phyloP scores from a whole-genome alignment of 1,140 invertebrate genomes.

The Sinella curviseta region DNA sequence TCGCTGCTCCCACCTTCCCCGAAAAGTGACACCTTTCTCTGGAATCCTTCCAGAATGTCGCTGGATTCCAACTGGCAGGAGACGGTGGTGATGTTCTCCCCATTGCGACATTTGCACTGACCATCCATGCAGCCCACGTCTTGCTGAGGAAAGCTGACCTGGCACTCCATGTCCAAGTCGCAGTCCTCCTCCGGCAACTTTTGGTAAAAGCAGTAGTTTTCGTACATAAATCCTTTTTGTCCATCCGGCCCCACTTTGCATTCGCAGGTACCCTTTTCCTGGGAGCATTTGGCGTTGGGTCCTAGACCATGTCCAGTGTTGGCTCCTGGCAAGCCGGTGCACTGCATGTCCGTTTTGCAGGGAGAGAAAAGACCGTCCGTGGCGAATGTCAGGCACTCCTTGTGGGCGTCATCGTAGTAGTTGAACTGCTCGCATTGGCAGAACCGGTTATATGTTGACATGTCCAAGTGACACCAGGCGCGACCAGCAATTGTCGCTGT shows the following conservation, averaged over 20 bases:
- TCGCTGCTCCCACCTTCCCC: no score
- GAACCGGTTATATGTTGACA: neutral
- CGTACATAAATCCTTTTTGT: neutral
- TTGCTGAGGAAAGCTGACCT: neutral
- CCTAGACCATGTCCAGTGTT: neutral
- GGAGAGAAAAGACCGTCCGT: neutral
- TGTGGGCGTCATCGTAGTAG: neutral
- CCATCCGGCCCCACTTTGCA: neutral
- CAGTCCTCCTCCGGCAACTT: neutral
- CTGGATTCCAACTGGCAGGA: neutral
- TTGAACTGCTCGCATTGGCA: neutral
- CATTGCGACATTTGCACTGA: neutral
- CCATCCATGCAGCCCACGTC: neutral
- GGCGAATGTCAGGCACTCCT: neutral
- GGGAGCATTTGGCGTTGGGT: neutral
- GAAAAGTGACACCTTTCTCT: no score
- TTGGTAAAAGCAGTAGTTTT: neutral
- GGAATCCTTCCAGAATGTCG: neutral
- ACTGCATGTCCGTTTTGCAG: constrained; percentile 6
- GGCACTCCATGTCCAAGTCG: neutral
- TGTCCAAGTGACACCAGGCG: constrained; percentile 2
- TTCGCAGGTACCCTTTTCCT: neutral
- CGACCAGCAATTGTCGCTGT: neutral
- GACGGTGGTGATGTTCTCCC: neutral
- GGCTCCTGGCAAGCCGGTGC: neutral